Base-by-base conservation (phyloP, 2,797 vertebrate species). In the Hyperoplus lanceolatus region DNA sequence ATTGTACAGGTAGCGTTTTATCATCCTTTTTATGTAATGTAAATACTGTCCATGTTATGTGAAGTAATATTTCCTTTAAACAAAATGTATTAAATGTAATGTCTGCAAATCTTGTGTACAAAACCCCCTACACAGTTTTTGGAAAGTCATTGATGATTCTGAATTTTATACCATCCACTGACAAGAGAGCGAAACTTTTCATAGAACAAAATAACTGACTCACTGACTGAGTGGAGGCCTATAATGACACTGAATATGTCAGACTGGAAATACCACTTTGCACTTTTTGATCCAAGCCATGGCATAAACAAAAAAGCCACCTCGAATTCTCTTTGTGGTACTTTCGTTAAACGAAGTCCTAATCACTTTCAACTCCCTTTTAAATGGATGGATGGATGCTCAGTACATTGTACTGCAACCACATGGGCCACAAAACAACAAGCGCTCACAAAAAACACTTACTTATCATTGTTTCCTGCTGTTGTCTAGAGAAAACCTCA, bases 401-500 rank as follows among this genome's bases (percentile, higher is more conserved):
- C 7, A 29, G 29, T 29, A 58, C 16, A 41, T n/a, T 63, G 29
- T 42, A 58, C 7, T 15, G 1, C 42, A 21, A 78, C 38, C 53
- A 67, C 68, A 59, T 18, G 38, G 45, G 39, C 29, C n/a, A 18
- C 61, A 78, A 73, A 45, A 55, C 69, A 73, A 55, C 36, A 63
- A 3, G 38, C 29, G 65, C 46, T 58, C 60, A 71, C 36, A 70
- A 64, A 71, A 16, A 53, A 8, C 13, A 59, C 41, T 68, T 71
- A 43, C 3, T 51, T 74, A 21, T 68, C 16, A 49, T 68, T 75
- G 56, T 42, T 18, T 1, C 1, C 18, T 50, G 41, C 43, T 12
- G 1, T 75, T 83, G 71, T 53, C 1, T 60, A 62, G 15, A 50
- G 29, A 42, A 8, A 8, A 72, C 59, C 64, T 45, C 56, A 62